phyloP scores from a whole-genome alignment of 2,113 vertebrate species.

The Sminthopsis crassicaudata region DNA sequence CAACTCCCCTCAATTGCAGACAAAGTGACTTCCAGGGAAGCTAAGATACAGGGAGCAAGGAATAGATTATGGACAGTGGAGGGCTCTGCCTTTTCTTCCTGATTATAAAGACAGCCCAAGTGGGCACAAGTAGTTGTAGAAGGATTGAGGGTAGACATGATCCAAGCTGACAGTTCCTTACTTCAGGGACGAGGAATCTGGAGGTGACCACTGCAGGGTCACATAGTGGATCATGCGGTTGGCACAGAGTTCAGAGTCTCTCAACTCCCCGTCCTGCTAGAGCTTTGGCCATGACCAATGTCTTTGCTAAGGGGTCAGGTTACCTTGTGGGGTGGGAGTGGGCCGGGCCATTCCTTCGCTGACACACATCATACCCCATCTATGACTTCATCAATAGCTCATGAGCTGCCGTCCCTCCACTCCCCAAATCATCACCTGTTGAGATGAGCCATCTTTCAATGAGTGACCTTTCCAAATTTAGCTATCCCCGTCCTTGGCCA shows the following conservation, averaged over 20 bases:
- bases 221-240: not conserved
- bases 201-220: not conserved
- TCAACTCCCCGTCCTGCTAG: not conserved
- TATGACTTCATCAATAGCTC: not conserved
- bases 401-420: not conserved
- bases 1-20: not conserved
- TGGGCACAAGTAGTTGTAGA: not conserved
- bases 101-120: not conserved
- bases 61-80: not conserved
- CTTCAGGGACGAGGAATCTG: not conserved
- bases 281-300: not conserved
- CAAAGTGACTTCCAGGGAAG: not conserved
- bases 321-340: not conserved
- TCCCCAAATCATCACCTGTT: not conserved
- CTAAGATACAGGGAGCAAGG: not conserved
- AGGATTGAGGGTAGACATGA: not conserved
- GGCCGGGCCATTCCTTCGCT: not conserved
- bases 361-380: not conserved
- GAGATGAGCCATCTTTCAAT: not conserved
- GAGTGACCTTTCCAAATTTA: not conserved
- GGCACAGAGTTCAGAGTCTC: not conserved
- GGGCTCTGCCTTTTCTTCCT: not conserved
- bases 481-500: not conserved
- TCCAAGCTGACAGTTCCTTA: not conserved
- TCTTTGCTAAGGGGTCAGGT: not conserved